Base-by-base conservation (phyloP, 2,888 invertebrate species). In the Eustalomyia histrio region DNA sequence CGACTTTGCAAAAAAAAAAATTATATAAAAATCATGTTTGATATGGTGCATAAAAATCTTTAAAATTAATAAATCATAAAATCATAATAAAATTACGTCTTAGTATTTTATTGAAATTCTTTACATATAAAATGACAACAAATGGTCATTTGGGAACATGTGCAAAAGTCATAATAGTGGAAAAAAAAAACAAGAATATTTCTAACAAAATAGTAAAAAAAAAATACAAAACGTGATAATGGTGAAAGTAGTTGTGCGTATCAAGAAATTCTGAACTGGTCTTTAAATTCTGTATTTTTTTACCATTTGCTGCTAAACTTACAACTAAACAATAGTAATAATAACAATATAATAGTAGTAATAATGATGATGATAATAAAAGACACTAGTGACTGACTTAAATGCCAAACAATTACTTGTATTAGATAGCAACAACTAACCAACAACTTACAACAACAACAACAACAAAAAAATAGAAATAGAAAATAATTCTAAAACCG, bases 191-290 rank as follows among this genome's bases (percentile, higher is more conserved):
- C 52, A 67, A 65, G 29, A 17, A 3, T 18, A 43, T 21, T 17
- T 29, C 21, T 33, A 58, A 12, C 3, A 14, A 33, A 29, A 17
- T 67, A 61, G 53, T 68, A 64, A 58, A 68, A 73, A 76, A 76
- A 72, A 4, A 7, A 29, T 1, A 29, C 7, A 57, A 68, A 64
- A 76, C 64, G 39, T 75, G 81, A 39, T 63, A 63, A 60, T 58
- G 84, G 84, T 83, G 84, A 84, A 84, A 84, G 84, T 84, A 80
- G 84, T 84, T 84, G 60, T 76, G 82, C 74, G 75, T 79, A 76
- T 72, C 84, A 72, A 82, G 83, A 80, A 82, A 80, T 83, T 84
- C 84, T 82, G 67, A 83, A 76, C 79, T 82, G 63, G 52, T 47
- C 58, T 60, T 61, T 16, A 61, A 52, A 53, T 39, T 18, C 69